Evolutionary conservation across 1,140 invertebrate species (phyloP).

Genomic region (Pomacea maculata): DNA sequence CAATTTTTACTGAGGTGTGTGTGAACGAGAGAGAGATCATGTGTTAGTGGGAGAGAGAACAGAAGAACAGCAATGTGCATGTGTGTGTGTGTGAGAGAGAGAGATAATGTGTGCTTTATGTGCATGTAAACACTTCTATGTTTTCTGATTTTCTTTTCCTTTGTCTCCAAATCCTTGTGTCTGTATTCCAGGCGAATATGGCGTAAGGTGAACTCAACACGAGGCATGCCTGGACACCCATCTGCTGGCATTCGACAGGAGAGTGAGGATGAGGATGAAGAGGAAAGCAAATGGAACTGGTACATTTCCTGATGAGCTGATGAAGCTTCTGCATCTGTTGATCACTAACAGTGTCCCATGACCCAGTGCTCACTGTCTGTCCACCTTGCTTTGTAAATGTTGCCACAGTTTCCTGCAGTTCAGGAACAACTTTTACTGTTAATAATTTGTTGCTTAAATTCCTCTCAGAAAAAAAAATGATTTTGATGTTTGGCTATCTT

Average conservation of each 20-base stretch:
- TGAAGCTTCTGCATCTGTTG: neutral
- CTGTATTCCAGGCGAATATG: conserved; percentile 51
- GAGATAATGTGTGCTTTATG: neutral
- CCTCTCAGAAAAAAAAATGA: no score
- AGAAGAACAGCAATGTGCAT: neutral
- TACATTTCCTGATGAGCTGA: conserved; percentile 51
- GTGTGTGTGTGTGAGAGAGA: neutral
- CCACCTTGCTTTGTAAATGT: no score
- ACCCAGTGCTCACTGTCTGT: no score
- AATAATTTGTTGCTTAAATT: no score
- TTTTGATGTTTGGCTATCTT: no score
- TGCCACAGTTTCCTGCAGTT: no score
- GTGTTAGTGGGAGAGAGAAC: no score
- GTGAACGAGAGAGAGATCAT: no score
- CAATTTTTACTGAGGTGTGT: no score
- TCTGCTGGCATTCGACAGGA: conserved; percentile 20
- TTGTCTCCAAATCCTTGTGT: neutral
- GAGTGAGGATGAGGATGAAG: conserved; percentile 53
- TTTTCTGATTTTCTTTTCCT: neutral
- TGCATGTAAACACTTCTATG: neutral
- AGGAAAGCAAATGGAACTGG: conserved; percentile 60
- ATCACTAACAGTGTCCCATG: no score
- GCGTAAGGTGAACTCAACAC: conserved; percentile 51
- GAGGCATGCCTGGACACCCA: conserved; percentile 32
- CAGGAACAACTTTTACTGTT: no score